Evolutionary conservation across 2,888 invertebrate species (phyloP).

Genomic region (Eudasyphora cyanicolor): DNA sequence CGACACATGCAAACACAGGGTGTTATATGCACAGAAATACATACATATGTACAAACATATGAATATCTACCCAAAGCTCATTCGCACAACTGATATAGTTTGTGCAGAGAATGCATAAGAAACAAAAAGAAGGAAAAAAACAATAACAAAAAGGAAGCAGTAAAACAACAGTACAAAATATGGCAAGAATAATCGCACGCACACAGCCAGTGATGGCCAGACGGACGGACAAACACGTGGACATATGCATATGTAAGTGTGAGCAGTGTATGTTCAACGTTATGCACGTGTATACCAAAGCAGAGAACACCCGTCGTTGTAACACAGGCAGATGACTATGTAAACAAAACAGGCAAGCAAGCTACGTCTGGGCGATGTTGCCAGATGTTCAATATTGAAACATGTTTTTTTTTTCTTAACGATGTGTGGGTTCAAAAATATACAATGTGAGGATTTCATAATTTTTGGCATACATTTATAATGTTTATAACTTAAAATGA

Average conservation of each 20-base stretch:
- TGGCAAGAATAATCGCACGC: not conserved
- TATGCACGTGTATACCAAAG: not conserved
- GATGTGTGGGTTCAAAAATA: too few relatives aligned
- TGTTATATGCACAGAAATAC: not conserved
- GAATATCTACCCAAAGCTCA: too few relatives aligned
- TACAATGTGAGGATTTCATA: too few relatives aligned
- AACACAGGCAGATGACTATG: conserved; percentile 17
- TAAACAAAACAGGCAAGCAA: not conserved
- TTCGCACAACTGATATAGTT: not conserved
- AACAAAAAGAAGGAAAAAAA: not conserved
- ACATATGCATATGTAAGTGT: not conserved
- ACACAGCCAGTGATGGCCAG: too few relatives aligned
- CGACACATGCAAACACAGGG: not conserved
- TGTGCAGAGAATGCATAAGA: not conserved
- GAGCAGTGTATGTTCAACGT: not conserved
- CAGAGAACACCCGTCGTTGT: conserved; percentile 3
- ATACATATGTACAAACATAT: not conserved
- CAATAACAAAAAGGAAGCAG: conserved; percentile 2
- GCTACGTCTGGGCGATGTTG: too few relatives aligned
- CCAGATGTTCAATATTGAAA: too few relatives aligned
- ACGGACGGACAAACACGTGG: not conserved
- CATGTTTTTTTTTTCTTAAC: too few relatives aligned
- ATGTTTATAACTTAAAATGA: too few relatives aligned
- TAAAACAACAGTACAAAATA: conserved; percentile 1
- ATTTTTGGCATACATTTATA: too few relatives aligned